Conservation (phyloP, 2,888 invertebrate genomes). For the Tachystola acroxantha region DNA sequence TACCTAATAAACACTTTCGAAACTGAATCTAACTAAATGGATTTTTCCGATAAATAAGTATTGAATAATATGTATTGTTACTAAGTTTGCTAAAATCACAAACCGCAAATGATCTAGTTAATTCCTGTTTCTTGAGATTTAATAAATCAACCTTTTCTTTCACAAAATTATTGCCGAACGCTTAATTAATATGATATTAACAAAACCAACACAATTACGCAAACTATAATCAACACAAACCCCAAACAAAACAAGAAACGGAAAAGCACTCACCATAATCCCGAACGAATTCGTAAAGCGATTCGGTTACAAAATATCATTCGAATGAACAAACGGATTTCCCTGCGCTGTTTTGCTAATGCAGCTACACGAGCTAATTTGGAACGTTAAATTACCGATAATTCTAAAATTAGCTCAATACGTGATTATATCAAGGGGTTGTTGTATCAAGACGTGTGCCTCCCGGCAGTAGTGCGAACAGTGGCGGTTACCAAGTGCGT, state of each 20-base stretch:
- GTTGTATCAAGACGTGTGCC: constrained; percentile 36
- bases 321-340: constrained; percentile 31
- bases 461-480: constrained; percentile 31
- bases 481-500: constrained; percentile 34
- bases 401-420: constrained; percentile 47
- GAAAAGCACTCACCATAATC: constrained; percentile 49
- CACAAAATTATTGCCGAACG: too few relatives aligned
- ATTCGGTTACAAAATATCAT: constrained; percentile 49
- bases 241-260: constrained; percentile 25
- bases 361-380: constrained; percentile 36
- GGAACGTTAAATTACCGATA: constrained; percentile 39
- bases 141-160: too few relatives aligned
- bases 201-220: too few relatives aligned
- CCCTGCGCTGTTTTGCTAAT: constrained; percentile 29
- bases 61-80: too few relatives aligned
- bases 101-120: too few relatives aligned
- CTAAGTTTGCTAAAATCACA: too few relatives aligned
- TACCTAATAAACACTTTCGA: too few relatives aligned
- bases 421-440: constrained; percentile 36
- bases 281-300: constrained; percentile 31
- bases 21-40: too few relatives aligned
- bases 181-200: too few relatives aligned
- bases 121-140: too few relatives aligned
- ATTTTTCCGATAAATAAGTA: too few relatives aligned
- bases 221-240: too few relatives aligned